Conservation (phyloP, 1,140 invertebrate species). For the Drosophila willistoni region DNA sequence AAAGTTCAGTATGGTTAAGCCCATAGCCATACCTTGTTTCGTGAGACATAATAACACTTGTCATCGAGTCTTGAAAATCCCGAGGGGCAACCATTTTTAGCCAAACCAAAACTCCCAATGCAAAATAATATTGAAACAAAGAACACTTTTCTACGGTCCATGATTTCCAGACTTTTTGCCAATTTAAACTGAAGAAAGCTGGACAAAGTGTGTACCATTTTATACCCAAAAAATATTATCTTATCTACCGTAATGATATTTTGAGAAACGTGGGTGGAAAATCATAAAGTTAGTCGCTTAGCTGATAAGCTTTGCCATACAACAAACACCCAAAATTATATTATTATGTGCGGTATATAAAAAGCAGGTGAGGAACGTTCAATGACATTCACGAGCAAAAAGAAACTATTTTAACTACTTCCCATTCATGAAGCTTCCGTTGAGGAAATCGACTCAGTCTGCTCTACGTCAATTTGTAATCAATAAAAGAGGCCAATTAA, state of each 20-base stretch:
- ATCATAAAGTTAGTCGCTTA: not conserved
- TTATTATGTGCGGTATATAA: conserved; percentile 40
- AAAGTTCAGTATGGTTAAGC: not conserved
- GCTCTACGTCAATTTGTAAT: conserved; percentile 20
- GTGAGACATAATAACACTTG: conserved; percentile 33
- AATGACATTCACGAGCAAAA: conserved; percentile 44
- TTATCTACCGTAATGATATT: not conserved
- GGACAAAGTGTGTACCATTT: not conserved
- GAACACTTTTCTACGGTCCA: not conserved
- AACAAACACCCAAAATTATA: conserved; percentile 36
- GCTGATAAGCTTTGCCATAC: conserved; percentile 25
- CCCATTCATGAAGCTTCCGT: conserved; percentile 19
- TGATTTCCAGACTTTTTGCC: not conserved
- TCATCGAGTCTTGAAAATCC: conserved; percentile 8
- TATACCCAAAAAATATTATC: conserved; percentile 1
- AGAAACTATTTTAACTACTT: conserved; percentile 22
- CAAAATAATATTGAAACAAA: not conserved
- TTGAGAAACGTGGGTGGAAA: not conserved
- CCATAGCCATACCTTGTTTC: not conserved
- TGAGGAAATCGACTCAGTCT: conserved; percentile 2
- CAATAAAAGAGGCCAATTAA: conserved; percentile 60
- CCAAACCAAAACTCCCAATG: not conserved
- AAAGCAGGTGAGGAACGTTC: conserved; percentile 19
- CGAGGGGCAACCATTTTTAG: not conserved
- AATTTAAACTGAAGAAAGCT: not conserved